Base-by-base conservation (phyloP, 1,140 invertebrate genomes). In the Maniola jurtina region DNA sequence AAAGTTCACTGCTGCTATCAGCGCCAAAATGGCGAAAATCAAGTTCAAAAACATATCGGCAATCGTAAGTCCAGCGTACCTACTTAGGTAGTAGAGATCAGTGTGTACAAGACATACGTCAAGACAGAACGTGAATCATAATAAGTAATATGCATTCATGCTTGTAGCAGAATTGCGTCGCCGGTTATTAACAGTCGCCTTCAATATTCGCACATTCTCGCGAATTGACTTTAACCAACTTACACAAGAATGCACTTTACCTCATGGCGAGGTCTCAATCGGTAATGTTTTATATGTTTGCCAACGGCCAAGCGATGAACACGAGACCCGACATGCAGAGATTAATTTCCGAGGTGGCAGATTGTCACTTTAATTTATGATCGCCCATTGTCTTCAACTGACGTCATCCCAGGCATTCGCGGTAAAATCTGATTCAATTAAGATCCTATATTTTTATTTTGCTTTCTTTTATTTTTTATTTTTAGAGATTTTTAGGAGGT, bases 171-270 rank as follows among this genome's bases (percentile, higher is more conserved):
- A 63, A 70, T 62, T 59, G 59, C 59, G 50, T 69, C 70, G 69
- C 76, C 72, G 71, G 71, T 74, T 80, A 82, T 72, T 75, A 80
- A 76, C 71, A 73, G 66, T 54, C 58, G 60, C 67, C 65, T 65
- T 73, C 76, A 73, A 77, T 67, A 84, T 89, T 89, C 86, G 79
- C 87, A 88, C 77, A 71, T 84, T 76, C 77, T 72, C 76, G 88
- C 81, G 79, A 90, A 90, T 86, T 88, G 80, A 76, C 76, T 81
- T 76, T 69, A 77, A 73, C 70, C 68, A 77, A 80, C 79, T 76
- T 84, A 90, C 88, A 90, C 81, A 88, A 84, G 79, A 90, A 88
- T 88, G 88, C 88, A 88, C 88, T 90, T 87, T 86, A 78, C 79
- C 71, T 68, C 70, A 73, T 72, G 71, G 68, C 72, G 74, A 83